phyloP scores from a whole-genome alignment of 2,888 invertebrate species.

The Cosmia pyralina region DNA sequence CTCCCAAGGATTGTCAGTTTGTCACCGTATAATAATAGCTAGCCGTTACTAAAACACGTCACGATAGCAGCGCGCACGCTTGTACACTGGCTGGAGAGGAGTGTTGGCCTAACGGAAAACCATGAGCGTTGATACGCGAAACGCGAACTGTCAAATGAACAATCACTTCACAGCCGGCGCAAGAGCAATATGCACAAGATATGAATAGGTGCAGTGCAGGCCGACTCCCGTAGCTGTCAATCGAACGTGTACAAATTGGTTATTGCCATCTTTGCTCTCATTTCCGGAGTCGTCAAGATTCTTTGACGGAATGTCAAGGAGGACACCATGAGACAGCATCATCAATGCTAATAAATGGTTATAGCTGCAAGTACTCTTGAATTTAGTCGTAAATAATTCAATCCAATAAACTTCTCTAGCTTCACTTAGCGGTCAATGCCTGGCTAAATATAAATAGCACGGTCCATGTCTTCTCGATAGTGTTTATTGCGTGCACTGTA shows the following conservation, averaged over 20 bases:
- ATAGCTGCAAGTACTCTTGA: constrained; percentile 5
- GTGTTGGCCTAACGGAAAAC: constrained; percentile 42
- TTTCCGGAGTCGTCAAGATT: constrained; percentile 10
- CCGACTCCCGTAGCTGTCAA: constrained; percentile 7
- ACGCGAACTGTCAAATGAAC: constrained; percentile 27
- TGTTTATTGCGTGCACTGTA: constrained; percentile 9
- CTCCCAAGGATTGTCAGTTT: constrained; percentile 47
- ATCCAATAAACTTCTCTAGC: constrained; percentile 5
- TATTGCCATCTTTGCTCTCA: neutral
- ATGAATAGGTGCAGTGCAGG: constrained; percentile 24
- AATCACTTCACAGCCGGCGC: constrained; percentile 46
- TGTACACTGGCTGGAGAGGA: constrained; percentile 55
- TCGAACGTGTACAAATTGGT: constrained; percentile 5
- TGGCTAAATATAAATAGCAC: constrained; percentile 47
- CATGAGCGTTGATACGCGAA: constrained; percentile 51
- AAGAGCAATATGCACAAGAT: constrained; percentile 55
- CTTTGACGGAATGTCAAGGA: constrained; percentile 4
- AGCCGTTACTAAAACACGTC: constrained; percentile 55
- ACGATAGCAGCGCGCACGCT: constrained; percentile 60
- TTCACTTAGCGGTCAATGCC: constrained; percentile 34
- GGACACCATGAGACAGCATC: neutral
- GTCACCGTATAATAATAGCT: constrained; percentile 46
- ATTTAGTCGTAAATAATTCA: constrained; percentile 11
- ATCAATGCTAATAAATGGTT: neutral
- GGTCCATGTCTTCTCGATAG: neutral